phyloP scores from a whole-genome alignment of 2,113 vertebrate genomes.

The Stigmatopora argus region DNA sequence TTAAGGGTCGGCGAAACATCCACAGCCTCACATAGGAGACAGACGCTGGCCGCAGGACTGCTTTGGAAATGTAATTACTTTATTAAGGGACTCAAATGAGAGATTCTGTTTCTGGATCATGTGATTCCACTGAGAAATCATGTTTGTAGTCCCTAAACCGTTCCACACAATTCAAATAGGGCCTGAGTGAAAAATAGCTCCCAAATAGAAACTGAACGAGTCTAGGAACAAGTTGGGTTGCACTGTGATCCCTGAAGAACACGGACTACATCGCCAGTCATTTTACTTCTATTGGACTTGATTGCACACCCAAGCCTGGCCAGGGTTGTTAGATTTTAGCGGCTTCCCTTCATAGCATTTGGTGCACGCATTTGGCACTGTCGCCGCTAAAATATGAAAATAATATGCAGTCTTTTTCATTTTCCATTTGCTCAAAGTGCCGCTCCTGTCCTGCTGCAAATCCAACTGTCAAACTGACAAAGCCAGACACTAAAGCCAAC shows the following conservation, averaged over 20 bases:
- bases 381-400: constrained; percentile 22
- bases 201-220: neutral
- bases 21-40: constrained; percentile 41
- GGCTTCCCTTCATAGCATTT: constrained; percentile 10
- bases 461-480: constrained; percentile 42
- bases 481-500: constrained; percentile 21
- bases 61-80: constrained; percentile 32
- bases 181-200: neutral
- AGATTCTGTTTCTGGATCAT: constrained; percentile 25
- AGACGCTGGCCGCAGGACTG: constrained; percentile 27
- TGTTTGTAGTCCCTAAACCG: constrained; percentile 21
- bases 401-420: constrained; percentile 39
- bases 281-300: constrained; percentile 1
- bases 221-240: neutral
- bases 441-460: constrained; percentile 23
- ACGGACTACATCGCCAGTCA: neutral
- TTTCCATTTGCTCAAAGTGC: constrained; percentile 16
- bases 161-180: neutral
- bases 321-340: constrained; percentile 2
- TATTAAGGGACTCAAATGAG: constrained; percentile 35
- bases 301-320: neutral
- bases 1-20: constrained; percentile 40
- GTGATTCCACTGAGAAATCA: constrained; percentile 21
- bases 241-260: constrained; percentile 4
- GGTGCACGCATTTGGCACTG: constrained; percentile 1